Conservation (phyloP, 2,888 invertebrate genomes). For the Pinctada fucata region DNA sequence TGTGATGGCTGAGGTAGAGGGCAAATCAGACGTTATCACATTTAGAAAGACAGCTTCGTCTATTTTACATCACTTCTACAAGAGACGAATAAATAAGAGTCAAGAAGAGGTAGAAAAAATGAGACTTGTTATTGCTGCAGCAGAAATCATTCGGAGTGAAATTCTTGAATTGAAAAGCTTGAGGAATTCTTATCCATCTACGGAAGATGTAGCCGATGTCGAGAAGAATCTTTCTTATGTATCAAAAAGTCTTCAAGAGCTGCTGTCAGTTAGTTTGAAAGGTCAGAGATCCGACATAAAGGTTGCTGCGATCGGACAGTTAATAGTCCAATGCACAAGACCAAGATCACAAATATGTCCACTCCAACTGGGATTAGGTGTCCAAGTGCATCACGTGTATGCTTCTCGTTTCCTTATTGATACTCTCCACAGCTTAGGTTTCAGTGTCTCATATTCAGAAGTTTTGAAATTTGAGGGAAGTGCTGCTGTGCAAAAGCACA, state of each 20-base stretch:
- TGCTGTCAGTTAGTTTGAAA: slow-evolving; percentile 28
- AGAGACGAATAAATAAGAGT: slow-evolving; percentile 9
- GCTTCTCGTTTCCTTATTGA: slow-evolving; percentile 52
- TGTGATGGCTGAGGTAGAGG: slow-evolving; percentile 45
- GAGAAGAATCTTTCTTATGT: slow-evolving; percentile 29
- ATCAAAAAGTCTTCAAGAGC: slow-evolving; percentile 32
- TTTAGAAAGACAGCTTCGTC: slow-evolving; percentile 41
- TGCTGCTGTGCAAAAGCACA: too few species aligned
- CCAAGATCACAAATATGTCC: slow-evolving; percentile 44
- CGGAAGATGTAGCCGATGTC: slow-evolving; percentile 27
- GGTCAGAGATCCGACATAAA: slow-evolving; percentile 35
- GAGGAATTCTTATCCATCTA: slow-evolving; percentile 44
- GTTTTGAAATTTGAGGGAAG: slow-evolving; percentile 49
- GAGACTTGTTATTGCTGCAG: slow-evolving; percentile 53
- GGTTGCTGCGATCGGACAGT: slow-evolving; percentile 48
- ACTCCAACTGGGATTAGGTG: slow-evolving; percentile 50
- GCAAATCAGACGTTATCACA: slow-evolving; percentile 48
- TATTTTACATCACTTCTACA: slow-evolving; percentile 44
- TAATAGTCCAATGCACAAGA: slow-evolving; percentile 44
- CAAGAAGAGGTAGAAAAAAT: not conserved
- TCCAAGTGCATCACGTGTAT: slow-evolving; percentile 50
- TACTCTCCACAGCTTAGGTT: slow-evolving; percentile 46
- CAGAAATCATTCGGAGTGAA: slow-evolving; percentile 53
- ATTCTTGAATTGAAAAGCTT: slow-evolving; percentile 38
- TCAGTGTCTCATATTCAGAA: slow-evolving; percentile 48